phyloP scores from a whole-genome alignment of 2,888 invertebrate genomes.

The Cyclophora punctaria region DNA sequence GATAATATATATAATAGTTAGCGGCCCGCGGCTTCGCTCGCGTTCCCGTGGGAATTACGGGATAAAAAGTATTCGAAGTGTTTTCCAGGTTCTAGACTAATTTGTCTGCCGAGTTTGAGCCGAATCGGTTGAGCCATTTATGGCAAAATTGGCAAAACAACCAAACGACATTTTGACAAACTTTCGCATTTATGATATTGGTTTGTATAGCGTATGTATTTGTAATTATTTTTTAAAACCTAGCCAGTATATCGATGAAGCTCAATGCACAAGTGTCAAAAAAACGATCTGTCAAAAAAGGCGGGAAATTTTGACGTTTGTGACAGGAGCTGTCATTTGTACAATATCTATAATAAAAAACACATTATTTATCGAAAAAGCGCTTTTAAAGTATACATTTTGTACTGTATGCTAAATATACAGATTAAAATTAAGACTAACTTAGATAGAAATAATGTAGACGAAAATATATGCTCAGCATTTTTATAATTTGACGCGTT shows the following conservation, averaged over 20 bases:
- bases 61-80: too few species aligned
- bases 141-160: too few species aligned
- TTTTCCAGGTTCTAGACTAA: too few species aligned
- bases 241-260: background rate
- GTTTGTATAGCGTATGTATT: constrained; percentile 29
- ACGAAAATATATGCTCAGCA: constrained; percentile 56
- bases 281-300: too few species aligned
- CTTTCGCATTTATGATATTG: too few species aligned
- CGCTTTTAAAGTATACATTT: constrained; percentile 61
- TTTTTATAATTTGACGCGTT: constrained; percentile 25
- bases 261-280: too few species aligned
- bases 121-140: too few species aligned
- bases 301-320: constrained; percentile 11
- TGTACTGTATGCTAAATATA: constrained; percentile 51
- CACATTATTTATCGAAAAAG: constrained; percentile 50
- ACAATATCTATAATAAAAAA: constrained; percentile 33
- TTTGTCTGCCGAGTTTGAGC: too few species aligned
- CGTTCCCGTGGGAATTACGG: too few species aligned
- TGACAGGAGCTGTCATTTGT: constrained; percentile 20
- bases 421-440: constrained; percentile 41
- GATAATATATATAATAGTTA: constrained; percentile 27
- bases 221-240: constrained; percentile 20
- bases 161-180: too few species aligned
- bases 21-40: too few species aligned
- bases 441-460: constrained; percentile 65